These are phyloP conservation scores for Panthera tigris DNA, from an alignment of 2,113 vertebrate genomes.

Conservation along the genomic window DNA sequence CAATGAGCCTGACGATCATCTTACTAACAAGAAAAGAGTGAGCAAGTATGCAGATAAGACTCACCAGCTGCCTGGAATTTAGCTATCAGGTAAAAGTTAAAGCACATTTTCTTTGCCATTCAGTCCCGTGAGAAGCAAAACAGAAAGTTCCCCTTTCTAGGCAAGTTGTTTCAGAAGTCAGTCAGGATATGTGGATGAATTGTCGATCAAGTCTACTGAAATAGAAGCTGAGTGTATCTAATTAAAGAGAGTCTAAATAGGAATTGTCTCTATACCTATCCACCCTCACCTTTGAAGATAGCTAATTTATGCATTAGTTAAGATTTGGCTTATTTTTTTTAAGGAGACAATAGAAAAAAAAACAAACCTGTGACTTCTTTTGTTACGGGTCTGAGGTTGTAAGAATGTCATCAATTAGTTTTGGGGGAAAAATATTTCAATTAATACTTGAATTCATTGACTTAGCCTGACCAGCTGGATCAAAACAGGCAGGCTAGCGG, in stretches of 20 bases:
- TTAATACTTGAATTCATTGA: not conserved
- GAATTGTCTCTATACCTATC: conserved; percentile 51
- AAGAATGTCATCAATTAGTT: not conserved
- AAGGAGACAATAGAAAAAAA: not conserved
- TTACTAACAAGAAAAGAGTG: not conserved
- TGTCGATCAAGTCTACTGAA: conserved; percentile 13
- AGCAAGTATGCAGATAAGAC: not conserved
- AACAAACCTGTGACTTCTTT: not conserved
- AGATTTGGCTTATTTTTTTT: conserved; percentile 58
- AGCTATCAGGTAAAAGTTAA: not conserved
- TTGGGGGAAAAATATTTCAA: not conserved
- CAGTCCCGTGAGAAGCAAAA: not conserved
- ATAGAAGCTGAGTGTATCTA: conserved; percentile 41
- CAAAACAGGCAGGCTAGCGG: not conserved
- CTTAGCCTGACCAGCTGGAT: not conserved
- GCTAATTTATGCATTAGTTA: conserved; percentile 58
- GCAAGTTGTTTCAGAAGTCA: conserved; percentile 17
- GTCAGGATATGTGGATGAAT: conserved; percentile 12
- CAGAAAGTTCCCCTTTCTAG: not conserved
- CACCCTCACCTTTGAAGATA: conserved; percentile 62
- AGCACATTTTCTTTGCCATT: not conserved
- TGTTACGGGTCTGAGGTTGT: not conserved
- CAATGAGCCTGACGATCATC: not conserved
- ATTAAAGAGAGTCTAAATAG: conserved; percentile 60
- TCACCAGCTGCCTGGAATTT: not conserved